Conservation (phyloP, 2,113 vertebrate genomes). For the Mormyrus lacerda region DNA sequence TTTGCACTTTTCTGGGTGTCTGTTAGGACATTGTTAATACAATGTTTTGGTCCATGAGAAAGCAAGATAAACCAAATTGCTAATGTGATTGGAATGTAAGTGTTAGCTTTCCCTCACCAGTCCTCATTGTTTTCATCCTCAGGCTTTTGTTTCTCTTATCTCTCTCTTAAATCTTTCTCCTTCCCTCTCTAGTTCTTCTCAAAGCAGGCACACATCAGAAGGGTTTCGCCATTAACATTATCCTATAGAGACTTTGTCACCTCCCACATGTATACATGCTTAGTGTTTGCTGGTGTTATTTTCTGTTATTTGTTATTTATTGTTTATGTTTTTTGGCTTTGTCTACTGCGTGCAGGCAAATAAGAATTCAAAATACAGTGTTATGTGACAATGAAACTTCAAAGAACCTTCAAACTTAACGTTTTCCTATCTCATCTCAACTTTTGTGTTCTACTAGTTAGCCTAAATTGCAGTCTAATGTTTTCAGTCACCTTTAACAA, state of each 20-base stretch:
- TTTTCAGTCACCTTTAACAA: neutral
- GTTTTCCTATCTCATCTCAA: neutral
- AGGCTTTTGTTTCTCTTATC: neutral
- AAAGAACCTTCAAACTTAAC: neutral
- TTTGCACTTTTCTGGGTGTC: neutral
- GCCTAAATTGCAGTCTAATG: neutral
- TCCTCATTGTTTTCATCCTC: slow-evolving; percentile 22
- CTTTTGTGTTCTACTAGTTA: neutral
- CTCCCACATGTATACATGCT: neutral
- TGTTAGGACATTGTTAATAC: neutral
- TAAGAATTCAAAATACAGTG: neutral
- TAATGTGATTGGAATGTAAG: slow-evolving; percentile 45
- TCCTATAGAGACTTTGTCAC: neutral
- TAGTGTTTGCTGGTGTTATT: neutral
- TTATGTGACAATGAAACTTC: neutral
- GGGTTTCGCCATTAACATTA: neutral
- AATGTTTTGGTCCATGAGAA: neutral
- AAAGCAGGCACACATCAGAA: neutral
- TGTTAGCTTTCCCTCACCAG: slow-evolving; percentile 36
- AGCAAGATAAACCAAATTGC: neutral
- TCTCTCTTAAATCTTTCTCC: neutral
- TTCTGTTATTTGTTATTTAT: neutral
- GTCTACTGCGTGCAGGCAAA: neutral
- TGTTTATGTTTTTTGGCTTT: neutral
- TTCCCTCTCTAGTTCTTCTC: neutral